Conservation (phyloP, 1,140 invertebrate genomes). For the Drosophila mayri region DNA sequence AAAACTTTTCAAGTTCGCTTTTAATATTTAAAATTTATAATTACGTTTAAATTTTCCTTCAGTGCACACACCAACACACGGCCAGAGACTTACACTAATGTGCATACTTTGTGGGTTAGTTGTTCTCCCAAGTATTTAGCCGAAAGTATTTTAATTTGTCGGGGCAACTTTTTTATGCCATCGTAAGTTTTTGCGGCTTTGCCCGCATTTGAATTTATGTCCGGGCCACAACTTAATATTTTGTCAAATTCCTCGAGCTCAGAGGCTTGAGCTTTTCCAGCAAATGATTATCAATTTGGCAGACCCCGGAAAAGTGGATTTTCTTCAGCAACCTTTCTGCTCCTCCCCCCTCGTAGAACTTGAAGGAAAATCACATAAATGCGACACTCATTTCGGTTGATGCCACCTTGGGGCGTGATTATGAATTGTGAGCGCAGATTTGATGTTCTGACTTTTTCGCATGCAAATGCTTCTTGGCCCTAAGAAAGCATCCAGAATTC, state of each 20-base stretch:
- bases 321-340: background rate
- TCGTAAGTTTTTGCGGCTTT: conserved; percentile 52
- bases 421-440: conserved; percentile 71
- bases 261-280: background rate
- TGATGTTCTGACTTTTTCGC: conserved; percentile 61
- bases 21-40: background rate
- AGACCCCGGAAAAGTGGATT: conserved; percentile 21
- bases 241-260: conserved; percentile 36
- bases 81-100: conserved; percentile 52
- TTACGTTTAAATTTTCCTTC: background rate
- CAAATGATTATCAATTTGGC: conserved; percentile 44
- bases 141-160: conserved; percentile 68
- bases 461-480: conserved; percentile 63
- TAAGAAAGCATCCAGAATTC: conserved; percentile 26
- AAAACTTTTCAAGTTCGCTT: background rate
- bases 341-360: background rate
- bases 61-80: conserved; percentile 2
- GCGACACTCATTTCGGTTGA: conserved; percentile 64
- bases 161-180: conserved; percentile 51
- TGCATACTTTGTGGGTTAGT: conserved; percentile 70
- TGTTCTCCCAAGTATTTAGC: conserved; percentile 56
- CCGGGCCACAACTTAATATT: conserved; percentile 36
- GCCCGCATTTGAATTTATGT: conserved; percentile 52
- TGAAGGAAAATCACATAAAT: conserved; percentile 33
- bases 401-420: conserved; percentile 78